Evolutionary conservation across 2,113 vertebrate species (phyloP).

Genomic region (Gallinago undulata): DNA sequence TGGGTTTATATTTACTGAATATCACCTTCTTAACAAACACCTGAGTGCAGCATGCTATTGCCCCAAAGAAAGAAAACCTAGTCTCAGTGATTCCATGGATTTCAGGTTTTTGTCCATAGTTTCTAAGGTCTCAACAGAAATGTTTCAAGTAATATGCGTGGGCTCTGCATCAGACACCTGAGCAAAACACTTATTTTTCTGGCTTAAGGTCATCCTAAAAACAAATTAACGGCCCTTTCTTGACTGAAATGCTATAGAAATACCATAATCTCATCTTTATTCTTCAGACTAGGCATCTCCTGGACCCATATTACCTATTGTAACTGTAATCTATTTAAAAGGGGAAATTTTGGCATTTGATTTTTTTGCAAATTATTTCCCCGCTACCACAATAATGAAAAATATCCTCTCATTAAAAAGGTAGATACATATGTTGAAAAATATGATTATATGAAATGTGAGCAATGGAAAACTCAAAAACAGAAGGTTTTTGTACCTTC

Average conservation of each 20-base stretch:
- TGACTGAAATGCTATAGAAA: not conserved
- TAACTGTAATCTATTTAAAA: not conserved
- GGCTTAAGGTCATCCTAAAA: not conserved
- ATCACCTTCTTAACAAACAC: not conserved
- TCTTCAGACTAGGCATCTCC: not conserved
- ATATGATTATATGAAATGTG: not conserved
- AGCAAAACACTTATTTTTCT: not conserved
- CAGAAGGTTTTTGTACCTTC: not conserved
- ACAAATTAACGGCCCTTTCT: not conserved
- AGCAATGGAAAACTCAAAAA: not conserved
- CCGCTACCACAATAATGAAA: not conserved
- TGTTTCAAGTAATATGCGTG: not conserved
- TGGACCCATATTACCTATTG: not conserved
- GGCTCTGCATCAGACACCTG: not conserved
- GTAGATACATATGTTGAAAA: not conserved
- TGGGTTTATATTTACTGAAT: not conserved
- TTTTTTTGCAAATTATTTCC: not conserved
- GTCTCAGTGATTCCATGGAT: not conserved
- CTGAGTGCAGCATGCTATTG: not conserved
- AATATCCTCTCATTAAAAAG: not conserved
- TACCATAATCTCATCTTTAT: not conserved
- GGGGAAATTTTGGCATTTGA: not conserved
- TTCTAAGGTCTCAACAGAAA: not conserved
- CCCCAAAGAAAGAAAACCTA: not conserved
- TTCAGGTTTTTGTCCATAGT: not conserved